Conservation (phyloP, 2,113 vertebrate genomes). For the Glareola pratincola region DNA sequence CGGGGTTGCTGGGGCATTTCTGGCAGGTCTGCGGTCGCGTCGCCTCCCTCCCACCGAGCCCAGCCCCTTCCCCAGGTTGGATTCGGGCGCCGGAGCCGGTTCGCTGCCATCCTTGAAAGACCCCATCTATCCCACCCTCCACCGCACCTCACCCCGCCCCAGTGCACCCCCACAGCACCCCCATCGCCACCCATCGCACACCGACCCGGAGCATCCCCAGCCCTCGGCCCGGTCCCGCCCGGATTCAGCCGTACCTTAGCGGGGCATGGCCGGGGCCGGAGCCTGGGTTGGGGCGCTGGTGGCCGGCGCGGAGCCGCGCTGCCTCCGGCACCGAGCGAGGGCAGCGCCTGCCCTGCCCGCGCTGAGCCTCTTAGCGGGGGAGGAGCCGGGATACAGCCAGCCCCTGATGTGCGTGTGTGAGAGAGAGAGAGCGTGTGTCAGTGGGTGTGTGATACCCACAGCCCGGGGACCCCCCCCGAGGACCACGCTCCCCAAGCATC, state of each 20-base stretch:
- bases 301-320: background rate
- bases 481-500: background rate
- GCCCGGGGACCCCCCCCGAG: rapidly evolving
- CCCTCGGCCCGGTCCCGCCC: background rate
- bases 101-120: background rate
- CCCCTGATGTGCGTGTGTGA: background rate
- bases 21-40: background rate
- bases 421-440: too few relatives aligned
- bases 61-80: background rate
- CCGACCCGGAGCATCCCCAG: background rate
- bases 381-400: constrained; percentile 34
- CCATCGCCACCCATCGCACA: background rate
- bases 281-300: background rate
- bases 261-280: background rate
- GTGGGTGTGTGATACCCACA: background rate
- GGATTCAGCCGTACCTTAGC: background rate
- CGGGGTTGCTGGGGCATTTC: background rate
- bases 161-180: background rate
- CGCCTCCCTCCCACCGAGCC: background rate
- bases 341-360: constrained; percentile 1
- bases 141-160: background rate
- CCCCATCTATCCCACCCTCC: background rate
- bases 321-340: background rate
- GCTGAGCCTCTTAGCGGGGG: constrained; percentile 49
- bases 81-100: background rate